These are phyloP conservation scores for Heliconius himera DNA, from an alignment of 1,140 invertebrate genomes.

Conservation along the genomic window DNA sequence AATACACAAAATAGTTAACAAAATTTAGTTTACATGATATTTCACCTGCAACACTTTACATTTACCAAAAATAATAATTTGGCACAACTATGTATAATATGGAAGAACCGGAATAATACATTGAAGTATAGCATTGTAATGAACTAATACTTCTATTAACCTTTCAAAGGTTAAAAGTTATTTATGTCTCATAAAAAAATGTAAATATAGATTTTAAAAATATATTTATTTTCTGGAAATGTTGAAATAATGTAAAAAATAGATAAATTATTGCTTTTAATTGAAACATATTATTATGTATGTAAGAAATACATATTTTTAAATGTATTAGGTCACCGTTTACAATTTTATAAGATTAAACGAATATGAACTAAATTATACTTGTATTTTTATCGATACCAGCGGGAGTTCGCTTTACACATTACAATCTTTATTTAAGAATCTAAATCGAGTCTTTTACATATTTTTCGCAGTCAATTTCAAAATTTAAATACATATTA, in stretches of 20 bases:
- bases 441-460: not conserved
- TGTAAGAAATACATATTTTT: no score
- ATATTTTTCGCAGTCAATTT: not conserved
- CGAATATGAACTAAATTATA: not conserved
- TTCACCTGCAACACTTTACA: not conserved
- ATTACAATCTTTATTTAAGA: conserved; percentile 3
- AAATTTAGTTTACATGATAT: not conserved
- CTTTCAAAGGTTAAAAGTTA: not conserved
- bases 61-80: conserved; percentile 23
- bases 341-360: not conserved
- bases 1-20: not conserved
- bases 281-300: no score
- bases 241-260: no score
- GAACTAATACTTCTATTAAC: not conserved
- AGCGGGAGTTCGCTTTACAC: not conserved
- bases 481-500: not conserved
- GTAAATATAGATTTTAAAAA: no score
- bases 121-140: not conserved
- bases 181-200: no score
- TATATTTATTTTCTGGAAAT: no score
- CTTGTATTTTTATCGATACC: not conserved
- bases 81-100: conserved; percentile 29
- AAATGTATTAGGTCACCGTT: not conserved
- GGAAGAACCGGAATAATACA: conserved; percentile 30
- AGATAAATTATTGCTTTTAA: no score